These are phyloP conservation scores for Doris montereyensis DNA, from an alignment of 2,888 invertebrate genomes.

Conservation along the genomic window DNA sequence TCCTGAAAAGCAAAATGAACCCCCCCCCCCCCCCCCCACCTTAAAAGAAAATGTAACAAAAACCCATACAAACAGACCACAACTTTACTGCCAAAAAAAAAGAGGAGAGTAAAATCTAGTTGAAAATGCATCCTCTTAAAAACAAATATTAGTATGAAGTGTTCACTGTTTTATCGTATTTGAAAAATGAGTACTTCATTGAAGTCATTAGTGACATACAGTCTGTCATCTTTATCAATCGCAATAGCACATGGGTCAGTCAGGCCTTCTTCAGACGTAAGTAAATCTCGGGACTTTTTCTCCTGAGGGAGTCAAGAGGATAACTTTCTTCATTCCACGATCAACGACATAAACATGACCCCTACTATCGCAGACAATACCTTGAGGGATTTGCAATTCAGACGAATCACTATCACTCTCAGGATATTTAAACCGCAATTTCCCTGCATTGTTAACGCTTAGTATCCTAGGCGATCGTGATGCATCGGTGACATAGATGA, in stretches of 20 bases:
- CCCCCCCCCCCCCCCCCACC: too few relatives aligned
- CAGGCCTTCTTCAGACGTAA: slow-evolving; percentile 33
- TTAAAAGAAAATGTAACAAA: too few relatives aligned
- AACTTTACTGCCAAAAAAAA: too few relatives aligned
- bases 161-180: slow-evolving; percentile 12
- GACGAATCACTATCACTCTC: slow-evolving; percentile 4
- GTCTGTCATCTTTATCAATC: slow-evolving; percentile 17
- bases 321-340: slow-evolving; percentile 6
- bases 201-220: slow-evolving; percentile 41
- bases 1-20: too few relatives aligned
- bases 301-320: slow-evolving; percentile 24
- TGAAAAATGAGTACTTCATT: slow-evolving; percentile 33
- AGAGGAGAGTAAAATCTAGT: too few relatives aligned
- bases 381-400: slow-evolving; percentile 14
- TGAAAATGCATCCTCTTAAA: too few relatives aligned
- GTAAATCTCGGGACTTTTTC: slow-evolving; percentile 32
- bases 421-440: slow-evolving; percentile 22
- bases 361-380: slow-evolving; percentile 27
- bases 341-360: slow-evolving; percentile 33
- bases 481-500: slow-evolving; percentile 31
- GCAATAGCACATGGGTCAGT: slow-evolving; percentile 36
- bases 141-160: too few relatives aligned
- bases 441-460: slow-evolving; percentile 38
- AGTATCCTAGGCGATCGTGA: slow-evolving; percentile 6
- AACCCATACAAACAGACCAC: too few relatives aligned